Base-by-base conservation (phyloP, 2,113 vertebrate genomes). In the Ictalurus furcatus region DNA sequence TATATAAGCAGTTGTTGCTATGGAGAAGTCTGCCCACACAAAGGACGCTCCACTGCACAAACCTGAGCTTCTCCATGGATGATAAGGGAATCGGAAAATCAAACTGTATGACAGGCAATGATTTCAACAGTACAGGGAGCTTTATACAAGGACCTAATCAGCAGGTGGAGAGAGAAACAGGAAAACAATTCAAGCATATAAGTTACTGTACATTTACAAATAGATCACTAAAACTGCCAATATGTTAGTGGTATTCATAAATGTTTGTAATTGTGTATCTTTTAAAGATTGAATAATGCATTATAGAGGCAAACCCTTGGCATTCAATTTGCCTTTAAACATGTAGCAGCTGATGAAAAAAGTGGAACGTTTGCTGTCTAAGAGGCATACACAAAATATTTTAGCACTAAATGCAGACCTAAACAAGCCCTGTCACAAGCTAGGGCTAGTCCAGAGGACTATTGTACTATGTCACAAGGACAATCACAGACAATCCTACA, bases 21-120 rank as follows among this genome's bases (percentile, higher is more conserved):
- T 81, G 79, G 79, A 58, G 54, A 58, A 19, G 79, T 30, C 79
- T 34, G n/a, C 79, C 79, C 79, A 81, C 79, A 81, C 28, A 56
- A 58, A 81, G 79, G 73, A 76, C 44, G 40, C 79, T 81, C n/a
- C 16, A 11, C 28, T 58, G 79, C n/a, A 58, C n/a, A 25, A 78
- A 48, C 8, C 21, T 19, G 1, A 37, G 30, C 69, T 73, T 25
- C 74, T 76, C 73, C 3, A 44, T 25, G 13, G 73, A 44, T 76
- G 71, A 44, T 1, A 19, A 44, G 19, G 8, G 69, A 71, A 71
- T 37, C 30, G 16, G 69, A 44, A 76, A 80, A 80, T 80, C 52
- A n/a, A 56, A 17, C 78, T 17, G 16, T 44, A 79, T 25, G 48
- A n/a, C 28, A 28, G 11, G 1, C 74, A 71, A 30, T 56, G 52